phyloP scores from a whole-genome alignment of 1,140 invertebrate genomes.

The Zaprionus nigranus region DNA sequence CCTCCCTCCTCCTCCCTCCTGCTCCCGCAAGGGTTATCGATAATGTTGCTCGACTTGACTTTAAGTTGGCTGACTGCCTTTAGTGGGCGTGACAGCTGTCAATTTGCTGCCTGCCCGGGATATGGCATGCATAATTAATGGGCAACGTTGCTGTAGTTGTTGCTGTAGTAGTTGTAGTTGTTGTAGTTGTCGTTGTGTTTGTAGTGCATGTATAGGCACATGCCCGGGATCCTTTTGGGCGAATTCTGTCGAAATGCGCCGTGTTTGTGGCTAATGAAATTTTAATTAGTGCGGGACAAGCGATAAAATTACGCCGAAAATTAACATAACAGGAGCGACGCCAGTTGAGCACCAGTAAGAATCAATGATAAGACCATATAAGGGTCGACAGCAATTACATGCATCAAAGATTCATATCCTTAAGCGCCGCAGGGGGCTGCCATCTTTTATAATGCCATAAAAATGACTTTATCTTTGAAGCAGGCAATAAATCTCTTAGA shows the following conservation, averaged over 20 bases:
- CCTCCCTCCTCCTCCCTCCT: neutral
- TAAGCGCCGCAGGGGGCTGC: slow-evolving; percentile 68
- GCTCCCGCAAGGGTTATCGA: slow-evolving; percentile 47
- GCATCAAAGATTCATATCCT: slow-evolving; percentile 81
- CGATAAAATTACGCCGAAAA: slow-evolving; percentile 66
- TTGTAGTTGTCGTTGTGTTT: slow-evolving; percentile 15
- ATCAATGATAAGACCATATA: slow-evolving; percentile 63
- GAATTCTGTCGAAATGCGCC: slow-evolving; percentile 51
- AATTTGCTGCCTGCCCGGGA: slow-evolving; percentile 41
- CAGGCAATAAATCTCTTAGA: slow-evolving; percentile 76
- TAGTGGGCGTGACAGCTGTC: slow-evolving; percentile 63
- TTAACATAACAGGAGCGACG: slow-evolving; percentile 56
- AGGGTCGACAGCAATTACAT: slow-evolving; percentile 69
- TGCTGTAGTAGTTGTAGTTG: slow-evolving; percentile 8
- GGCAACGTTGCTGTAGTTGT: slow-evolving; percentile 11
- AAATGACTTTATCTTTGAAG: slow-evolving; percentile 81
- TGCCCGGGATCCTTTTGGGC: neutral
- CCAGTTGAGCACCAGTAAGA: slow-evolving; percentile 28
- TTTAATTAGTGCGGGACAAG: slow-evolving; percentile 80
- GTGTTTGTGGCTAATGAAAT: slow-evolving; percentile 68
- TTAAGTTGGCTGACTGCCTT: slow-evolving; percentile 24
- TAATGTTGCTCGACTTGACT: slow-evolving; percentile 46
- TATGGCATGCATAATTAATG: slow-evolving; percentile 75
- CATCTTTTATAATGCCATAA: slow-evolving; percentile 74
- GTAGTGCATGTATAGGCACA: neutral